Percentiles rank a stretch among this genome's conserved stretches.
phyloP scores from a whole-genome alignment of 2,113 vertebrate genomes.

The Notechis scutatus region DNA sequence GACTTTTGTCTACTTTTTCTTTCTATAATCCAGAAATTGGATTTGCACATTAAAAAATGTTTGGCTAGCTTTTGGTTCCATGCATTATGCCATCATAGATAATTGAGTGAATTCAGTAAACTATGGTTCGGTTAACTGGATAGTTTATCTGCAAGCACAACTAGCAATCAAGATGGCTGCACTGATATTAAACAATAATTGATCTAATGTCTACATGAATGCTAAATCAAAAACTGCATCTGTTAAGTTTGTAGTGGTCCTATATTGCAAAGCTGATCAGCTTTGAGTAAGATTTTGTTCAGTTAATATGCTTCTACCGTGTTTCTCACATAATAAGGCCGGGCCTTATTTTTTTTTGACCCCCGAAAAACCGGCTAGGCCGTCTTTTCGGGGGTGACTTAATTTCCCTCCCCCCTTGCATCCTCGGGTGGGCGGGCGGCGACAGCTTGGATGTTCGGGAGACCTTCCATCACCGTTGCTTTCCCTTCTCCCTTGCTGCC shows the following conservation, averaged over 20 bases:
- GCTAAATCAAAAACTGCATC: neutral
- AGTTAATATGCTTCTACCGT: neutral
- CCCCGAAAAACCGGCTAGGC: no score
- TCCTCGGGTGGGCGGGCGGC: no score
- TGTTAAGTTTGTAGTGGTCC: neutral
- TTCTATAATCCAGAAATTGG: neutral
- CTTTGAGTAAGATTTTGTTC: neutral
- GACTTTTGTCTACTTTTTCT: neutral
- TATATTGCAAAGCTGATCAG: neutral
- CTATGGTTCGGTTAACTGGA: neutral
- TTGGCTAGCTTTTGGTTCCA: neutral
- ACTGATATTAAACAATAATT: neutral
- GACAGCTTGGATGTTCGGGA: no score
- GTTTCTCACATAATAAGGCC: no score
- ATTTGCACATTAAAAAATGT: neutral
- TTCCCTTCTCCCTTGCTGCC: no score
- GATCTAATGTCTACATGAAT: neutral
- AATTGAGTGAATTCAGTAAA: neutral
- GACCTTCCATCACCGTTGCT: no score
- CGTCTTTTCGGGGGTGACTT: no score
- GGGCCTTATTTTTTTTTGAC: no score
- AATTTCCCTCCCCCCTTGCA: no score
- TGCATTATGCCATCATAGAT: neutral
- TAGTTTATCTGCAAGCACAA: neutral
- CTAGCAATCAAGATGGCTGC: neutral